These are phyloP conservation scores for Macrobrachium nipponense DNA, from an alignment of 1,140 invertebrate species.

Conservation along the genomic window DNA sequence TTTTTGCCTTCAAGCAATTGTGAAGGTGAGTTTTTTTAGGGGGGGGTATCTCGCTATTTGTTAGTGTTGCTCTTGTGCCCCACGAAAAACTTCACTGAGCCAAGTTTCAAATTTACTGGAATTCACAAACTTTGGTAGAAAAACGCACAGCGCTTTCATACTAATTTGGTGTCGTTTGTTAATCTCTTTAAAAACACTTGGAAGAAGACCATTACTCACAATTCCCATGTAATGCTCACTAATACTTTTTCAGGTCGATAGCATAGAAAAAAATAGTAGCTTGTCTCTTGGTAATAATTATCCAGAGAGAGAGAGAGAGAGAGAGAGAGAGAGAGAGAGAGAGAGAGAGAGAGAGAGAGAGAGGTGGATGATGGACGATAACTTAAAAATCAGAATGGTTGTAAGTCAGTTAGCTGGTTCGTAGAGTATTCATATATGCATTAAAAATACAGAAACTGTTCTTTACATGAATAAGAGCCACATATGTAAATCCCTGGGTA, in stretches of 20 bases:
- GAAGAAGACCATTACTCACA: too few relatives aligned
- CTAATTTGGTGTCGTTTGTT: conserved; percentile 4
- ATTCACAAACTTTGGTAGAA: conserved; percentile 2
- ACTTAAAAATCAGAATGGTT: too few relatives aligned
- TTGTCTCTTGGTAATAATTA: background rate
- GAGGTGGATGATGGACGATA: too few relatives aligned
- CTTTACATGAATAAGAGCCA: too few relatives aligned
- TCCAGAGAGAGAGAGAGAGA: conserved; percentile 7
- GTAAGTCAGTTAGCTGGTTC: too few relatives aligned
- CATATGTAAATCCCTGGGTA: too few relatives aligned
- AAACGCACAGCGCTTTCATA: too few relatives aligned
- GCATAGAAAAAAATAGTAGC: background rate
- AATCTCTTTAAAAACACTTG: background rate
- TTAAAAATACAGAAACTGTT: too few relatives aligned
- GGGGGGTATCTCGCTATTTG: conserved; percentile 19
- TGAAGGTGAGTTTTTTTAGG: conserved; percentile 24
- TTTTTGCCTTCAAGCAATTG: conserved; percentile 42
- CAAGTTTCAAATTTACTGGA: conserved; percentile 1
- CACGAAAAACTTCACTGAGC: too few relatives aligned
- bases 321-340: conserved; percentile 24
- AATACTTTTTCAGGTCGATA: background rate
- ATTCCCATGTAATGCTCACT: background rate
- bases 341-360: conserved; percentile 18
- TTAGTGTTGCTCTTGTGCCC: too few relatives aligned
- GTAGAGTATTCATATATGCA: too few relatives aligned